Evolutionary conservation across 2,113 vertebrate species (phyloP).

Genomic region (Spea bombifrons): DNA sequence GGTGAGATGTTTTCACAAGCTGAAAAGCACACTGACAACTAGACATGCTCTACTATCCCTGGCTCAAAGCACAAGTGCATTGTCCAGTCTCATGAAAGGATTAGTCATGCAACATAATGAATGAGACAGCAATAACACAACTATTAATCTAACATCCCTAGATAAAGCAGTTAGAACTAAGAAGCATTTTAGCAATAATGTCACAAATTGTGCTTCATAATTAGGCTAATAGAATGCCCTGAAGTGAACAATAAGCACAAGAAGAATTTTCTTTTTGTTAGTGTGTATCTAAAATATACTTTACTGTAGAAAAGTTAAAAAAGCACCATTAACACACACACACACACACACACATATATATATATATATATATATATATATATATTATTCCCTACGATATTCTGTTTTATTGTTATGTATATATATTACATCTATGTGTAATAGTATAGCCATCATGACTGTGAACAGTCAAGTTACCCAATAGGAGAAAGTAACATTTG

Average conservation of each 20-base stretch:
- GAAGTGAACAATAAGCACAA: neutral
- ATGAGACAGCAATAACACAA: conserved; percentile 14
- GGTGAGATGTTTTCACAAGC: neutral
- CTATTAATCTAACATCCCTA: too few species aligned
- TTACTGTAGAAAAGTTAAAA: neutral
- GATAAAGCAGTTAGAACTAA: too few species aligned
- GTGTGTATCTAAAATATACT: neutral
- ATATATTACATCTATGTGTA: too few species aligned
- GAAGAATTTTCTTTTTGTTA: neutral
- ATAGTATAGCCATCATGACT: too few species aligned
- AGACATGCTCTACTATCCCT: conserved; percentile 7
- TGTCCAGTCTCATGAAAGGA: neutral
- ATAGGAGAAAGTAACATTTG: too few species aligned
- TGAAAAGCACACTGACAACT: conserved; percentile 12
- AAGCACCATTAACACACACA: neutral
- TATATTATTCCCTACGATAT: too few species aligned
- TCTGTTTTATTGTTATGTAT: too few species aligned
- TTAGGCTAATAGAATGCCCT: neutral
- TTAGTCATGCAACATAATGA: too few species aligned
- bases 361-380: too few species aligned
- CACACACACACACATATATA: neutral
- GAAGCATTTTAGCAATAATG: conserved; percentile 14
- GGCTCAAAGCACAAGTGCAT: neutral
- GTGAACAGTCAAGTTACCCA: too few species aligned
- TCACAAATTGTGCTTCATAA: conserved; percentile 12